Percentiles rank a stretch among this genome's conserved stretches.
Conservation (phyloP, 1,140 invertebrate genomes). For the Drosophila jambulina region DNA sequence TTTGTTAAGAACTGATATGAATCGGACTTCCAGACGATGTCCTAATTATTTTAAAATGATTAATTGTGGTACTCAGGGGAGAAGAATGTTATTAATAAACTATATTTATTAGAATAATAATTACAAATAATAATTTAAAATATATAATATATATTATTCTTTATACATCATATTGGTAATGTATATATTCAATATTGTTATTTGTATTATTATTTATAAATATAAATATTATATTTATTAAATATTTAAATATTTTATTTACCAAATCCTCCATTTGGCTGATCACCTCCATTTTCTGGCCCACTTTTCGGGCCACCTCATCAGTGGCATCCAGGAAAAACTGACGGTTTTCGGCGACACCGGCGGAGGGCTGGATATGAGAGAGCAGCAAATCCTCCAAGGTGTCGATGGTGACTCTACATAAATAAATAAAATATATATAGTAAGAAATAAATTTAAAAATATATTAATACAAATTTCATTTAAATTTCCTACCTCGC, state of each 20-base stretch:
- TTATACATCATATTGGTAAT: too few species aligned
- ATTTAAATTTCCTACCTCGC: conserved; percentile 85
- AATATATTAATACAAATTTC: background rate
- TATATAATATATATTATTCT: too few species aligned
- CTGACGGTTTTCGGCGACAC: conserved; percentile 89
- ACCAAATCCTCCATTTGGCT: conserved; percentile 87
- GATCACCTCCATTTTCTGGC: conserved; percentile 88
- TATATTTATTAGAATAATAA: too few species aligned
- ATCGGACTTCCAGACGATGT: background rate
- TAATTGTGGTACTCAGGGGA: background rate
- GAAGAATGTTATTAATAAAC: too few species aligned
- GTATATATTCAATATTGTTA: too few species aligned
- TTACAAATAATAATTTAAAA: too few species aligned
- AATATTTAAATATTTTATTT: conserved; percentile 3
- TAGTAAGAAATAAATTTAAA: background rate
- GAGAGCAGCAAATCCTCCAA: conserved; percentile 89
- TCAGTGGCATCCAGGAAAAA: conserved; percentile 90
- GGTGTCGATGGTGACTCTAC: conserved; percentile 91
- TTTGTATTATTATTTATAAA: too few species aligned
- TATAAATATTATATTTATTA: background rate
- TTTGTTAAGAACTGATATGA: background rate
- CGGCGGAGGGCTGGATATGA: conserved; percentile 88
- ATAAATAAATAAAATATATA: background rate
- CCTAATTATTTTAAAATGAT: background rate
- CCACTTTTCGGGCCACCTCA: conserved; percentile 88